A percentile compares a stretch with the other conserved stretches of the same genome.
Evolutionary conservation across 2,113 vertebrate species (phyloP).

Genomic region (Chauna torquata): DNA sequence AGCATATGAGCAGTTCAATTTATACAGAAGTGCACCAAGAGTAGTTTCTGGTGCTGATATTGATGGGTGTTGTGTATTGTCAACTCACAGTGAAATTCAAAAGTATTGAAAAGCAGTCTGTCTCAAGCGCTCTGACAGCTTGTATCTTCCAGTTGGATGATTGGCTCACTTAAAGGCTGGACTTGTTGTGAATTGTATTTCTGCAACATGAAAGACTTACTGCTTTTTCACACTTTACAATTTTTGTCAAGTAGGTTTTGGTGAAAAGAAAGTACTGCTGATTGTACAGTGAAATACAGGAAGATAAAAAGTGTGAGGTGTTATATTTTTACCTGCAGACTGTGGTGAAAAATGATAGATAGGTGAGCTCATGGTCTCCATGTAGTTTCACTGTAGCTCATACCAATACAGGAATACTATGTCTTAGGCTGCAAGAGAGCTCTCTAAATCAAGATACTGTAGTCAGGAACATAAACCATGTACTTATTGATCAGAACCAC

Average conservation of each 20-base stretch:
- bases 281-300: conserved; percentile 33
- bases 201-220: not conserved
- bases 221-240: conserved; percentile 22
- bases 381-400: conserved; percentile 38
- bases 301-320: conserved; percentile 1
- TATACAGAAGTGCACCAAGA: not conserved
- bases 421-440: conserved; percentile 25
- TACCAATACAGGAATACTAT: conserved; percentile 4
- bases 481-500: conserved; percentile 47
- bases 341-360: conserved; percentile 35
- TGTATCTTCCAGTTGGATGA: not conserved
- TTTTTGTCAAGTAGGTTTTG: conserved; percentile 32
- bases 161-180: not conserved
- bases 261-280: conserved; percentile 3
- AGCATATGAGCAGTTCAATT: not conserved
- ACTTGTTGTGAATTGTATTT: conserved; percentile 6
- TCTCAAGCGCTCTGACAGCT: not conserved
- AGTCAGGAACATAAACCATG: conserved; percentile 42
- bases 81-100: not conserved
- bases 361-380: conserved; percentile 1
- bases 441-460: conserved; percentile 56
- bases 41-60: not conserved
- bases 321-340: conserved; percentile 32
- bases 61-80: not conserved
- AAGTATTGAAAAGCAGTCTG: not conserved